phyloP scores from a whole-genome alignment of 2,888 invertebrate species.

The Rhingia campestris region DNA sequence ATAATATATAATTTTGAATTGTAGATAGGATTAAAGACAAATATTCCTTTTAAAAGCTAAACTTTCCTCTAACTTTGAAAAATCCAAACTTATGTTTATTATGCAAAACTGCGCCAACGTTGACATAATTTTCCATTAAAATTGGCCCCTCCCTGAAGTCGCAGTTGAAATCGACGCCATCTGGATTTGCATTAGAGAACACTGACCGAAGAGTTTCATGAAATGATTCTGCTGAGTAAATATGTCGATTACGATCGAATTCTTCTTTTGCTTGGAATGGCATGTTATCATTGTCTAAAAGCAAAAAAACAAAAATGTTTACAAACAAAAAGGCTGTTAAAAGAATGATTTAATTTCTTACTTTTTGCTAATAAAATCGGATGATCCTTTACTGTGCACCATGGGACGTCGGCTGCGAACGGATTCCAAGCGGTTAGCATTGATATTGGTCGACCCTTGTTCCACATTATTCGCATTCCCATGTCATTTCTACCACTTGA shows the following conservation, averaged over 20 bases:
- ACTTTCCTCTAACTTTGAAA: constrained; percentile 93
- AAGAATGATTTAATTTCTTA: constrained; percentile 77
- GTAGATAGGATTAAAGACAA: neutral
- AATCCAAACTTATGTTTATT: constrained; percentile 93
- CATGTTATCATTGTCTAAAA: constrained; percentile 62
- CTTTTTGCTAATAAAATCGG: constrained; percentile 90
- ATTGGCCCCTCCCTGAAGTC: constrained; percentile 86
- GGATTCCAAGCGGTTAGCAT: constrained; percentile 92
- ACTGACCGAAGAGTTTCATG: constrained; percentile 77
- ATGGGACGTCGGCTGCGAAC: constrained; percentile 90
- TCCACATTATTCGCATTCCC: constrained; percentile 91
- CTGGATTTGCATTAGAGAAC: constrained; percentile 75
- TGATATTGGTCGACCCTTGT: constrained; percentile 87
- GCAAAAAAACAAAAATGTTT: neutral
- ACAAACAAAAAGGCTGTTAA: neutral
- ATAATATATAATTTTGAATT: neutral
- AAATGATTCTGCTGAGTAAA: constrained; percentile 78
- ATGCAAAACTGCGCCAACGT: constrained; percentile 90
- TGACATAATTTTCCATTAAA: constrained; percentile 91
- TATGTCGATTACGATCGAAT: constrained; percentile 67
- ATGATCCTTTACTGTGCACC: constrained; percentile 91
- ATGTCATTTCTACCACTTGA: constrained; percentile 88
- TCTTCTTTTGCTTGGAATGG: constrained; percentile 68
- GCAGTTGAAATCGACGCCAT: constrained; percentile 69
- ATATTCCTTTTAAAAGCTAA: constrained; percentile 87